These are phyloP conservation scores for Diarsia brunnea DNA, from an alignment of 2,888 invertebrate genomes.

Conservation along the genomic window DNA sequence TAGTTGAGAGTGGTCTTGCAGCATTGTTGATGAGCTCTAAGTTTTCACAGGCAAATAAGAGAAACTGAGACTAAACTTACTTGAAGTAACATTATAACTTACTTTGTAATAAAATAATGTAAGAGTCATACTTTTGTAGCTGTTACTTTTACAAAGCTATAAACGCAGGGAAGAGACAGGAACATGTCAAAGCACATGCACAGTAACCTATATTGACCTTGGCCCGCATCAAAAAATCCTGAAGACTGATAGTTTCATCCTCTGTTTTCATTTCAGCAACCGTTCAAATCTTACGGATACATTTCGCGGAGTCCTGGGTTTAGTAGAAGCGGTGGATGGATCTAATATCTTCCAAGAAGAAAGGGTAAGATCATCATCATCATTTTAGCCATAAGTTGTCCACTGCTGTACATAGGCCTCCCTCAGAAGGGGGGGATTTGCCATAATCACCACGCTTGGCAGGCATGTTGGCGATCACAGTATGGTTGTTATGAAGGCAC, in stretches of 20 bases:
- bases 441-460: no score
- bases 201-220: background rate
- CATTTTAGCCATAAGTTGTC: no score
- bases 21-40: background rate
- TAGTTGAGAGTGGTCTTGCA: background rate
- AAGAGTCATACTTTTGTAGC: background rate
- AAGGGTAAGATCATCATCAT: conserved; percentile 60
- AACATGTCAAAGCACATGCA: background rate
- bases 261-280: conserved; percentile 80
- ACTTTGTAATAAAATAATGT: background rate
- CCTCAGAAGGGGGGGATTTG: no score
- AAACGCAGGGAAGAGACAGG: background rate
- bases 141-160: background rate
- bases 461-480: no score
- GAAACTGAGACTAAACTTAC: background rate
- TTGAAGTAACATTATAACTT: background rate
- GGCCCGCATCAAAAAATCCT: background rate
- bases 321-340: conserved; percentile 77
- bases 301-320: conserved; percentile 88
- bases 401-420: no score
- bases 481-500: no score
- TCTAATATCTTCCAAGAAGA: conserved; percentile 43
- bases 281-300: conserved; percentile 86
- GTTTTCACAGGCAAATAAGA: background rate
- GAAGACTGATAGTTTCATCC: background rate